phyloP scores from a whole-genome alignment of 2,797 vertebrate species.

The Malacoctenus gilli region DNA sequence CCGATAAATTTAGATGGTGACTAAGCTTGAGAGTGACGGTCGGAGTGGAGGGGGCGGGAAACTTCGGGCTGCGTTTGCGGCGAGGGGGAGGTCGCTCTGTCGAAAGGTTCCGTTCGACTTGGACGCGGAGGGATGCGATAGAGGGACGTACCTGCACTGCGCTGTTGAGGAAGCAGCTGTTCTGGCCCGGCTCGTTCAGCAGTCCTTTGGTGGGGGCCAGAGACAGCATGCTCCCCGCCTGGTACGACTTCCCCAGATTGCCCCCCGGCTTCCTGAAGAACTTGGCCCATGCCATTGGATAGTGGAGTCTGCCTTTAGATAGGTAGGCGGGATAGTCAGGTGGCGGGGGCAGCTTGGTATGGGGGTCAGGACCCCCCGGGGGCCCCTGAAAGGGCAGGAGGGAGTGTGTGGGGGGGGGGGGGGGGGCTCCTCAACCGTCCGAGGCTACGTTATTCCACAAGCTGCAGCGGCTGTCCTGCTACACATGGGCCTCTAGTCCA shows the following conservation, averaged over 20 bases:
- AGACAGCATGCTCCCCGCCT: conserved; percentile 94
- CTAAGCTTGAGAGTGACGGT: conserved; percentile 34
- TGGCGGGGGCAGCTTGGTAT: conserved; percentile 14
- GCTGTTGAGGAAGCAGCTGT: conserved; percentile 99
- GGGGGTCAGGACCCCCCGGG: conserved; percentile 34
- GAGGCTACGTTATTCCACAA: conserved; percentile 72
- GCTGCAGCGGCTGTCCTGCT: conserved; percentile 58
- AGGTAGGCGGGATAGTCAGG: conserved; percentile 41
- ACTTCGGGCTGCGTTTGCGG: background rate
- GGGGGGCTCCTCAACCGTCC: conserved; percentile 41
- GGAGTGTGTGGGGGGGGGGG: too few relatives aligned
- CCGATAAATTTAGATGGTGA: conserved; percentile 44
- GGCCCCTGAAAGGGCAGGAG: conserved; percentile 26
- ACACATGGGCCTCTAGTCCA: conserved; percentile 72
- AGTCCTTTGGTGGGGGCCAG: conserved; percentile 97
- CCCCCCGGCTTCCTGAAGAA: conserved; percentile 91
- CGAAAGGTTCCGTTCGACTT: background rate
- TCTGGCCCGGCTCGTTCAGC: conserved; percentile 96
- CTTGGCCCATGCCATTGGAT: conserved; percentile 96
- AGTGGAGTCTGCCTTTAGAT: conserved; percentile 59
- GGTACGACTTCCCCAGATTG: conserved; percentile 93
- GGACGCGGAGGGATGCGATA: background rate
- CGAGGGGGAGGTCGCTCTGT: too few relatives aligned
- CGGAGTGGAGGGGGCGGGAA: conserved; percentile 7
- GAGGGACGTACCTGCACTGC: conserved; percentile 99